Percentiles rank a stretch among this genome's conserved stretches.
Evolutionary conservation across 1,140 invertebrate genomes (phyloP).

Genomic region (Leptopilina clavipes): DNA sequence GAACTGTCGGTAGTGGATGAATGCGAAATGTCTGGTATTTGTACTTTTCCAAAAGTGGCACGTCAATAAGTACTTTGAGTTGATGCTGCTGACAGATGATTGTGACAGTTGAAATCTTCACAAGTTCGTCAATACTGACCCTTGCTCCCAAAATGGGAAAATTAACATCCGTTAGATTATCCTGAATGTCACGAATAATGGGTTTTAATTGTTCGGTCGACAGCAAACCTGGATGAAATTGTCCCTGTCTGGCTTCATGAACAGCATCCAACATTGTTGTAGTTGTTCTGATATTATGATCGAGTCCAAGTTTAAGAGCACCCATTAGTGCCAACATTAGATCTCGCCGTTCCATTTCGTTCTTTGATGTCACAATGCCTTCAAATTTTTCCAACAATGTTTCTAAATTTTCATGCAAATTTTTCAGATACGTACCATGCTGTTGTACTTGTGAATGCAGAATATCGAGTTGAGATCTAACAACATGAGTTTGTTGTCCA

Average conservation of each 20-base stretch:
- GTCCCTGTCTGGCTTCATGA: neutral
- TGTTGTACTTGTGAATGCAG: too few species aligned
- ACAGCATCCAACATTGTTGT: neutral
- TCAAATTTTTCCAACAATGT: too few species aligned
- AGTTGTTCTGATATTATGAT: neutral
- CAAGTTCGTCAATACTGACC: neutral
- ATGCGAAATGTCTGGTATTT: conserved; percentile 1
- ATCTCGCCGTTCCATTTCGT: neutral
- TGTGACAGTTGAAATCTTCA: conserved; percentile 7
- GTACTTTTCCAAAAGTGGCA: neutral
- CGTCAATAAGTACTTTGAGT: neutral
- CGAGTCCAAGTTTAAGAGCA: neutral
- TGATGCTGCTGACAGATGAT: neutral
- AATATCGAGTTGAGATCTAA: too few species aligned
- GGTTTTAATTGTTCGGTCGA: neutral
- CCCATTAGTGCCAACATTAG: neutral
- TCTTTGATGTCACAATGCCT: too few species aligned
- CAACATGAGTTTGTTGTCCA: too few species aligned
- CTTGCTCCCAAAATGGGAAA: neutral
- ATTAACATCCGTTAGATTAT: neutral
- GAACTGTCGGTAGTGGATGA: neutral
- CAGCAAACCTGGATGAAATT: neutral
- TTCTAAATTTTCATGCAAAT: too few species aligned
- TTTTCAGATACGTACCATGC: too few species aligned
- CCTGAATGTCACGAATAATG: neutral